Base-by-base conservation (phyloP, 1,140 invertebrate genomes). In the Homalodisca vitripennis region DNA sequence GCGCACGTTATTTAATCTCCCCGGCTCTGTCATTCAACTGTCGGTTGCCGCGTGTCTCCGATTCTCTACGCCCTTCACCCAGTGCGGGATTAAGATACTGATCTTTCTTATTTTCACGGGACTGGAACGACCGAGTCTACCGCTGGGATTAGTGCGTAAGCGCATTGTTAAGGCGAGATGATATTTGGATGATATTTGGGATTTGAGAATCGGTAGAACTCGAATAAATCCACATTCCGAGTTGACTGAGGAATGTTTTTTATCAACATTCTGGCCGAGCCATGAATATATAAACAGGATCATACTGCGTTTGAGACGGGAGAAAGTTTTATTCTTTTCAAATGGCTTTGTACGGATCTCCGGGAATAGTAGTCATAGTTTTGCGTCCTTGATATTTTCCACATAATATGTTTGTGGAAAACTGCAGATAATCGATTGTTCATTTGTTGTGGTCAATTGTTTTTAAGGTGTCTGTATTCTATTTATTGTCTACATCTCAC, bases 51-150 rank as follows among this genome's bases (percentile, higher is more conserved):
- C 24, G 24, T 60, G 26, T 60, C 55, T 60, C 26, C 55, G 55
- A 60, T 60, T 60, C 55, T 22, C 55, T 60, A 60, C 55, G 55
- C 55, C 55, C 55, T 60, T 60, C 55, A 60, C 55, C 55, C 55
- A 60, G 22, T 60, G 22, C 26, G 3, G 55, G 55, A 60, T 60
- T 60, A 60, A 60, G 55, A 60, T 60, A 60, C 55, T 22, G 24
- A 60, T 60, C 55, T 60, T 60, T 60, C 55, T 60, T 60, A 60
- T 60, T 41, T 60, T 60, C 55, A 60, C n/a, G 27, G 55, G 24
- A 2, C 55, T 22, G n/a, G 6, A 41, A 10, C 17, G 34, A 17
- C 6, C 34, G 34, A 41, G 17, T 41, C 34, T 6, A 41, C 6
- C 34, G 34, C 17, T 17, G 17, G 34, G 34, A 41, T 41, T 41